Evolutionary conservation across 1,140 invertebrate species (phyloP).

Genomic region (Ceratina japonica): DNA sequence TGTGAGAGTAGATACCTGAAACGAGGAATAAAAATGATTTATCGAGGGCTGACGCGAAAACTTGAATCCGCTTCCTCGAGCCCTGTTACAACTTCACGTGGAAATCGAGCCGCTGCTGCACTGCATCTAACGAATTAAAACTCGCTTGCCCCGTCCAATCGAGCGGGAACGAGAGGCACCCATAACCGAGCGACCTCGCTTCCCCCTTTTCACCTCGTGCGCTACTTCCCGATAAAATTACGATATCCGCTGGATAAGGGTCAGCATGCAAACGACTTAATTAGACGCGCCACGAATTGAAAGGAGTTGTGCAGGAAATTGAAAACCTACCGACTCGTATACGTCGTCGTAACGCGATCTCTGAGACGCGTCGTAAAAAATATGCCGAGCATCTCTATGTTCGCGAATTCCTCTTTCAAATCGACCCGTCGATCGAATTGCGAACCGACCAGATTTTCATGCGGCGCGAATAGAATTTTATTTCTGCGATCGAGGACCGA

Average conservation of each 20-base stretch:
- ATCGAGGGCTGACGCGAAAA: background rate
- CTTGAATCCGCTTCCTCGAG: background rate
- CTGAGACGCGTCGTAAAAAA: no score
- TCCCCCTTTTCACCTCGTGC: constrained; percentile 11
- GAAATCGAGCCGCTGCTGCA: constrained; percentile 9
- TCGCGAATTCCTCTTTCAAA: no score
- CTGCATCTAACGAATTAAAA: constrained; percentile 35
- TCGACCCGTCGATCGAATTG: no score
- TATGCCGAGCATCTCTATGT: no score
- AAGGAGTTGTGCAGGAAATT: constrained; percentile 31
- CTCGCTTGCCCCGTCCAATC: constrained; percentile 27
- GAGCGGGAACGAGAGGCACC: constrained; percentile 8
- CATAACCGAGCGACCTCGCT: constrained; percentile 14
- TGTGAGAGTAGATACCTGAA: no score
- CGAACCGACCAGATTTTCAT: no score
- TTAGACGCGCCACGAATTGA: constrained; percentile 11
- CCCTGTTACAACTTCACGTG: background rate
- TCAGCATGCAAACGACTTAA: constrained; percentile 33
- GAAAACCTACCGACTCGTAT: background rate
- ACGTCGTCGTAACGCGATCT: no score
- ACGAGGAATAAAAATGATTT: background rate
- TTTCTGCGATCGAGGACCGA: constrained; percentile 11
- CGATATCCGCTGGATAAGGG: constrained; percentile 38
- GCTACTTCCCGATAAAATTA: constrained; percentile 35
- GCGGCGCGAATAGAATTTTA: no score